These are phyloP conservation scores for Dioctria linearis DNA, from an alignment of 2,888 invertebrate genomes.

Conservation along the genomic window DNA sequence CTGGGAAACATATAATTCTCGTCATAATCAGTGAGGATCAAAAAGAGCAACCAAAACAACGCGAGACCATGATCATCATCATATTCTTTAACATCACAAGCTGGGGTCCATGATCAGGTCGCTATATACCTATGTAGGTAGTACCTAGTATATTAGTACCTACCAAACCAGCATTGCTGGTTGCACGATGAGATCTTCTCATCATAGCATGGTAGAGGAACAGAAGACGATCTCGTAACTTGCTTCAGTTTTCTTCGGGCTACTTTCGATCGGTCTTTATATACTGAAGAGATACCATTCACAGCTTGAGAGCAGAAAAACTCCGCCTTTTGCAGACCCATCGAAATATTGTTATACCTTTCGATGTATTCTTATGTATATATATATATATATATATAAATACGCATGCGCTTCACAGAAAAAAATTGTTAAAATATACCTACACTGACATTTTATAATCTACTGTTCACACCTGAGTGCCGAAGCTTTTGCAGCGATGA, in stretches of 20 bases:
- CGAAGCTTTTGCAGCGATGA: too few species aligned
- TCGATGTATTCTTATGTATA: not conserved
- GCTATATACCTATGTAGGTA: slow-evolving; percentile 1
- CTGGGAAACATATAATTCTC: slow-evolving; percentile 50
- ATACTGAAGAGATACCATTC: slow-evolving; percentile 16
- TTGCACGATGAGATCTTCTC: slow-evolving; percentile 25
- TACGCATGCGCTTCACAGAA: not conserved
- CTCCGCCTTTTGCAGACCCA: slow-evolving; percentile 47
- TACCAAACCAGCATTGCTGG: too few species aligned
- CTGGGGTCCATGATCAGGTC: slow-evolving; percentile 25
- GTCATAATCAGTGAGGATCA: slow-evolving; percentile 49
- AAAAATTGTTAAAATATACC: slow-evolving; percentile 11
- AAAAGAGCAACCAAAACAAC: slow-evolving; percentile 29
- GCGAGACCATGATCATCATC: slow-evolving; percentile 44
- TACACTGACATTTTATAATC: slow-evolving; percentile 1
- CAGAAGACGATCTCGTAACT: slow-evolving; percentile 19
- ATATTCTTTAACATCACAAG: not conserved
- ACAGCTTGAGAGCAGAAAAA: slow-evolving; percentile 16
- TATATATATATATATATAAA: not conserved
- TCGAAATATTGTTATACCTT: not conserved
- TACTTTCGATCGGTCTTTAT: slow-evolving; percentile 40
- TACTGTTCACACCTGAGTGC: slow-evolving; percentile 32
- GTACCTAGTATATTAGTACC: too few species aligned
- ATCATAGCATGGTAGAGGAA: not conserved
- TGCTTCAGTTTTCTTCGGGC: not conserved